Base-by-base conservation (phyloP, 1,140 invertebrate species). In the Colletes gigas region DNA sequence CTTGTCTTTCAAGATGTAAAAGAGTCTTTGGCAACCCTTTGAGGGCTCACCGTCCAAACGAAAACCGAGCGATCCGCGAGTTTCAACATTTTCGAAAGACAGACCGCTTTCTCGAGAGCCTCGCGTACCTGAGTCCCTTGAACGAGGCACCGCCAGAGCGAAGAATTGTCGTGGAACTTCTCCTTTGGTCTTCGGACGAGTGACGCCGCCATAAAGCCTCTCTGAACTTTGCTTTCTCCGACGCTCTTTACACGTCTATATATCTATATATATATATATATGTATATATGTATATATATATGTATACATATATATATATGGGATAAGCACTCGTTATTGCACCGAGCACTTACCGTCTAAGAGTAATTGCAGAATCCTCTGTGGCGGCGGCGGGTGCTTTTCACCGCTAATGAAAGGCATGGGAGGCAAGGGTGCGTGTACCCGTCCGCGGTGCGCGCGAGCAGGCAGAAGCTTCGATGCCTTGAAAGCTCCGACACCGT, bases 291-390 rank as follows among this genome's bases (percentile, higher is more conserved):
- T 54, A 55, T 63, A 50, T 55, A 62, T 10, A n/a, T n/a, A n/a
- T n/a, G n/a, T n/a, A n/a, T n/a, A n/a, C n/a, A n/a, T 10, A 54
- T 54, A 54, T 54, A 55, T 63, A 50, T 55, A 62, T 10, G 30
- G 39, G 67, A 85, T 83, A 80, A 86, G 68, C 65, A 83, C 54
- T 66, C 81, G 84, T 86, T 86, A 86, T 86, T 86, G 77, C 77
- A 60, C n/a, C 15, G 60, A 83, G 81, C 81, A 83, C 84, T 86
- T 81, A 83, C 50, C 50, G 69, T 77, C 71, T 75, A 57, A 55
- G 85, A 86, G 84, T 86, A 86, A 86, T 86, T 83, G 81, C 83
- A 76, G 60, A 67, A 69, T 63, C 50, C 41, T 78, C 84, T 77
- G 44, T 70, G 66, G 44, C 57, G 57, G 14, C 47, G 68, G 44